Base-by-base conservation (phyloP, 2,888 invertebrate species). In the Drosophila birchii region DNA sequence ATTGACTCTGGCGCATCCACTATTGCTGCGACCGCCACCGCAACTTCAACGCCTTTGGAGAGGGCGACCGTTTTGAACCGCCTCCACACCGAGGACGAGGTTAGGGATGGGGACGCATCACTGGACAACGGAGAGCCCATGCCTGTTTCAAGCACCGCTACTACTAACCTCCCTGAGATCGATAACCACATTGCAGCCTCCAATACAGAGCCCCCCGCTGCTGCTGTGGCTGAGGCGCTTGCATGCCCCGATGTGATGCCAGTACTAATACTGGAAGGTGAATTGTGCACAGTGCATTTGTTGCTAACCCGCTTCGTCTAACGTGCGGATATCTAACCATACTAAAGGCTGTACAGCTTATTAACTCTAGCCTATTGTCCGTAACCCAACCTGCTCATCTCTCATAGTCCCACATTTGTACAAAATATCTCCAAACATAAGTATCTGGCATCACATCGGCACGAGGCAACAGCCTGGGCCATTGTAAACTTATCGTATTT, bases 191-290 rank as follows among this genome's bases (percentile, higher is more conserved):
- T 76, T 62, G 68, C 61, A 43, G 53, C 49, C 70, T 72, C 68
- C 67, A 54, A 49, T 58, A 66, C 64, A 44, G 68, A 66, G 44
- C 47, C 56, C 49, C 41, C 34, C 36, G 34, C 44, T 54, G 56
- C 54, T 49, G 39, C 49, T 41, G 54, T 38, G 85, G 89, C 67
- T 80, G 88, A 82, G 64, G 79, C 76, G 76, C 81, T 93, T 94
- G 92, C 93, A 94, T 94, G 91, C 94, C 95, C 91, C 94, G 95
- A 93, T 95, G 95, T 91, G 94, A 94, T 94, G 93, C 94, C 96
- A 92, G 96, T 97, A 93, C 95, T 97, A 90, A 96, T 97, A 92
- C 94, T 97, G 91, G 96, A 97, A 97, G 97, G 97, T 97, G 95
- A 94, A 81, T 94, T 89, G 91, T 89, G 75, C 86, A 80, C 62